Evolutionary conservation across 2,797 vertebrate genomes (phyloP).

Genomic region (Schizothorax lantsangensis): DNA sequence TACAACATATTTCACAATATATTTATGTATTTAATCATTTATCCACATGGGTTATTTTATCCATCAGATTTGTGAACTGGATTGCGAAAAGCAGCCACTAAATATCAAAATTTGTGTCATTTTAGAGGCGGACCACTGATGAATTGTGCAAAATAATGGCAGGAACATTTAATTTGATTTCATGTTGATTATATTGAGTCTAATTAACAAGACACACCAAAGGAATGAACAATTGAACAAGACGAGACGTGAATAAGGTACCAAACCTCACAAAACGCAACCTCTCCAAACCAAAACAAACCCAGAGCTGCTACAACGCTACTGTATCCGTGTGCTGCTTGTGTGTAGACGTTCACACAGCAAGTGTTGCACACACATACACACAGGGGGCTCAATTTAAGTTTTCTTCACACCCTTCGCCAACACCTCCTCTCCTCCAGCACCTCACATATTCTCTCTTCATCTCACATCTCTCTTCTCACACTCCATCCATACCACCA

Average conservation of each 20-base stretch:
- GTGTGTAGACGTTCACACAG: conserved; percentile 49
- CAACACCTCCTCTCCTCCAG: conserved; percentile 54
- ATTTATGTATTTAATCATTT: not conserved
- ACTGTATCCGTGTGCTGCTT: conserved; percentile 33
- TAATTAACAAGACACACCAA: not conserved
- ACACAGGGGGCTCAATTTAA: conserved; percentile 58
- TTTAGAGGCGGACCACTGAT: not conserved
- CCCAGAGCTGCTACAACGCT: not conserved
- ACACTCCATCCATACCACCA: conserved; percentile 29
- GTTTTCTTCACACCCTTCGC: conserved; percentile 57
- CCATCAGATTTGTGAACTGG: not conserved
- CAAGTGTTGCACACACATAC: conserved; percentile 37
- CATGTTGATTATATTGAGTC: not conserved
- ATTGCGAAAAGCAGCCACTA: not conserved
- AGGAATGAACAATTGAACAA: not conserved
- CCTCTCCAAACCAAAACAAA: not conserved
- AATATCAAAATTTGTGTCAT: not conserved
- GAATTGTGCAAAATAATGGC: not conserved
- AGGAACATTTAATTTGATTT: not conserved
- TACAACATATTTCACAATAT: not conserved
- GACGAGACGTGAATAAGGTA: not conserved
- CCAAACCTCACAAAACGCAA: not conserved
- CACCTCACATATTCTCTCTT: conserved; percentile 42
- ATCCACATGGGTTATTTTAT: not conserved
- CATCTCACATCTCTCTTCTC: conserved; percentile 48